Percentiles rank a stretch among this genome's conserved stretches.
Evolutionary conservation across 2,797 vertebrate species (phyloP).

Genomic region (Channallabes apus): DNA sequence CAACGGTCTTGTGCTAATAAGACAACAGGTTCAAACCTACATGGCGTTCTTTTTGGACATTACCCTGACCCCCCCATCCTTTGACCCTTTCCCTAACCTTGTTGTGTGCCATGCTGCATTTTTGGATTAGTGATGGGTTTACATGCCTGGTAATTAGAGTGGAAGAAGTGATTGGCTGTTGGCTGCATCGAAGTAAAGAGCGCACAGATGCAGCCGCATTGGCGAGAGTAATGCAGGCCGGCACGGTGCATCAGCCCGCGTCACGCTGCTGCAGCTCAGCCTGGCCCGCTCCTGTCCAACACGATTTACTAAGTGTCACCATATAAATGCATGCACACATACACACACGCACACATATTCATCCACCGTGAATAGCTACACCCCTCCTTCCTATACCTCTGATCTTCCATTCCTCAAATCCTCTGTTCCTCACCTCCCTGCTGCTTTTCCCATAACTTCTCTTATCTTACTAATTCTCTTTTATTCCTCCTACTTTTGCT

Average conservation of each 20-base stretch:
- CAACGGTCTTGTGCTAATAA: slow-evolving; percentile 17
- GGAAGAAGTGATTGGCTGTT: slow-evolving; percentile 99
- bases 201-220: slow-evolving; percentile 85
- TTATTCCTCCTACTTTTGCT: neutral
- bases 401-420: slow-evolving; percentile 25
- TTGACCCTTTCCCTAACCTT: slow-evolving; percentile 12
- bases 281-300: slow-evolving; percentile 81
- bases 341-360: neutral
- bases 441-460: slow-evolving; percentile 25
- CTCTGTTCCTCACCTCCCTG: slow-evolving; percentile 15
- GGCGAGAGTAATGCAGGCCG: slow-evolving; percentile 83
- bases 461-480: neutral
- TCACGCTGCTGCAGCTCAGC: slow-evolving; percentile 83
- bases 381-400: slow-evolving; percentile 26
- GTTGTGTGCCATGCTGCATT: neutral
- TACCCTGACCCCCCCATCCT: slow-evolving; percentile 44
- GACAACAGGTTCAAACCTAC: slow-evolving; percentile 2
- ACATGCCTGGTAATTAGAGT: slow-evolving; percentile 99
- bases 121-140: slow-evolving; percentile 74
- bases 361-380: neutral
- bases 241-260: slow-evolving; percentile 83
- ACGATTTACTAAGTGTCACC: slow-evolving; percentile 82
- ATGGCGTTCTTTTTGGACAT: slow-evolving; percentile 43
- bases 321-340: slow-evolving; percentile 27
- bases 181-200: slow-evolving; percentile 91